Conservation (phyloP, 2,797 vertebrate genomes). For the Urocyon cinereoargenteus region DNA sequence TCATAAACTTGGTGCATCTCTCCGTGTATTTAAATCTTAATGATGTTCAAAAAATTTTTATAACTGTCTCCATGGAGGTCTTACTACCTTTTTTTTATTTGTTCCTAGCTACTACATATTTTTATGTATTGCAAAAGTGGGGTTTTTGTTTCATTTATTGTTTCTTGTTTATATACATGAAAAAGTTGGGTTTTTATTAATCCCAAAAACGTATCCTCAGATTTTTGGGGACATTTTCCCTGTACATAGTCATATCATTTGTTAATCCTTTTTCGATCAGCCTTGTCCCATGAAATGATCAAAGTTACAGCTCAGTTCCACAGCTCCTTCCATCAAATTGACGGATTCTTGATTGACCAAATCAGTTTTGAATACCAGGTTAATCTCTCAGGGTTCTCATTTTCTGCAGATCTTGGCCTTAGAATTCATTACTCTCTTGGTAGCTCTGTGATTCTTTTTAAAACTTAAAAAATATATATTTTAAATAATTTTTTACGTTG, state of each 20-base stretch:
- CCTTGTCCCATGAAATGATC: neutral
- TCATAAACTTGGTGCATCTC: neutral
- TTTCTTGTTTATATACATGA: neutral
- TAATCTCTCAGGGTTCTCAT: neutral
- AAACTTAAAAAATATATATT: neutral
- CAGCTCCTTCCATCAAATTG: neutral
- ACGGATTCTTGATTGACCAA: neutral
- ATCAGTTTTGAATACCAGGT: neutral
- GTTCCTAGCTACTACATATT: neutral
- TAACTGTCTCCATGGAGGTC: neutral
- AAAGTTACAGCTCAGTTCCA: neutral
- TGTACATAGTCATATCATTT: neutral
- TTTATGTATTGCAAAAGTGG: neutral
- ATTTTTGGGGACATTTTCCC: neutral
- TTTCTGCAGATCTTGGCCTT: neutral
- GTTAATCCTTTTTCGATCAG: neutral
- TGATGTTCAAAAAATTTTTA: slow-evolving; percentile 3
- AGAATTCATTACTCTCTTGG: neutral
- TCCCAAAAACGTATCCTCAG: neutral
- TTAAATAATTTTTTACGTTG: neutral
- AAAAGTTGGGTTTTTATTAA: neutral
- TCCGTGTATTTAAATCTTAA: neutral
- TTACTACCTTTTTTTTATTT: neutral
- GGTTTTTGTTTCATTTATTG: neutral
- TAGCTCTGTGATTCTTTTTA: neutral